A percentile compares a stretch with the other conserved stretches of the same genome.
Evolutionary conservation across 2,113 vertebrate genomes (phyloP).

Genomic region (Cebus imitator): DNA sequence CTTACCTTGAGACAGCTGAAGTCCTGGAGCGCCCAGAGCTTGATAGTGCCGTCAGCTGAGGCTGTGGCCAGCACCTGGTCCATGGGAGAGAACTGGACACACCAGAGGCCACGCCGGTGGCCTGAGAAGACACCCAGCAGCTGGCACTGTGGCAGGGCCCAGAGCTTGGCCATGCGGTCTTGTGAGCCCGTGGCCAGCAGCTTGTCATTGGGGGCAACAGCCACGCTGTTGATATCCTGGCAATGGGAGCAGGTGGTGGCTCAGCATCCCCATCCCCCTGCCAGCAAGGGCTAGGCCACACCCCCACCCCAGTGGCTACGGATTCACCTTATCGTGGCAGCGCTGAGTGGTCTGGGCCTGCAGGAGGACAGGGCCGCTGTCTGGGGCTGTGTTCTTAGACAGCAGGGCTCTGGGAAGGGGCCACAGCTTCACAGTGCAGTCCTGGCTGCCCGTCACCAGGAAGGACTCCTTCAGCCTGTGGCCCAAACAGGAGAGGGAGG

Average conservation of each 20-base stretch:
- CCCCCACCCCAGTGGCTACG: neutral
- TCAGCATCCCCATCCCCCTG: accelerated
- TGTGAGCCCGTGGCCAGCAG: slow-evolving; percentile 95
- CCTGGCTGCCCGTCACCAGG: slow-evolving; percentile 94
- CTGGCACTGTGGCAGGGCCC: slow-evolving; percentile 86
- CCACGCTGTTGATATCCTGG: slow-evolving; percentile 96
- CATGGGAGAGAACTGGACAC: slow-evolving; percentile 94
- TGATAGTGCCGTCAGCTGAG: slow-evolving; percentile 93
- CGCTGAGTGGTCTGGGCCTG: slow-evolving; percentile 88
- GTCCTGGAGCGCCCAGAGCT: slow-evolving; percentile 94
- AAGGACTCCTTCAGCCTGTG: slow-evolving; percentile 92
- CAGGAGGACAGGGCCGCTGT: slow-evolving; percentile 74
- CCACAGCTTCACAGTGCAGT: slow-evolving; percentile 97
- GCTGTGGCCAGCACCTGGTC: slow-evolving; percentile 95
- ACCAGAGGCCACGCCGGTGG: slow-evolving; percentile 94
- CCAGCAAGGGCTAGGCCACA: neutral
- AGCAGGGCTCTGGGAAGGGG: slow-evolving; percentile 85
- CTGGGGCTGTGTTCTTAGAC: slow-evolving; percentile 46
- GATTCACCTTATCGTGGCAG: slow-evolving; percentile 92
- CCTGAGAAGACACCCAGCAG: slow-evolving; percentile 92
- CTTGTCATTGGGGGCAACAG: slow-evolving; percentile 95
- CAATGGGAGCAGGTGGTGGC: neutral
- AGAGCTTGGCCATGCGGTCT: slow-evolving; percentile 95
- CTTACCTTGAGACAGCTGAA: slow-evolving; percentile 96
- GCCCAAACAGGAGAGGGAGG: neutral